A percentile compares a stretch with the other conserved stretches of the same genome.
Conservation (phyloP, 2,113 vertebrate genomes). For the Sander vitreus region DNA sequence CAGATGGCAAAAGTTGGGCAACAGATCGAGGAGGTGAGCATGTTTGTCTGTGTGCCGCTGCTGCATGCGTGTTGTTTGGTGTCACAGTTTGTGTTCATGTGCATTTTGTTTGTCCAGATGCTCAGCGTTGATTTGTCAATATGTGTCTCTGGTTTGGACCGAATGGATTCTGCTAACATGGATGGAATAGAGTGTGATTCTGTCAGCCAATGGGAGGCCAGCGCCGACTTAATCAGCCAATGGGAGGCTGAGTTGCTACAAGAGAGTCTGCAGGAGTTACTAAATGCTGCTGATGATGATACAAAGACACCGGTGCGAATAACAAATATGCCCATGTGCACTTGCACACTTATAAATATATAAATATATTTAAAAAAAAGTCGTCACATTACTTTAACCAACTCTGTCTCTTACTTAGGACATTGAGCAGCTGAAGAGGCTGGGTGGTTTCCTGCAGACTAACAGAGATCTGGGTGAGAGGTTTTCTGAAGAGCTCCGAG, state of each 20-base stretch:
- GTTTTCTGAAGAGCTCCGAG: slow-evolving; percentile 72
- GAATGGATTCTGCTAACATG: slow-evolving; percentile 59
- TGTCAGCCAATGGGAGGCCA: slow-evolving; percentile 65
- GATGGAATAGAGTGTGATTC: slow-evolving; percentile 44
- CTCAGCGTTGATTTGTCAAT: slow-evolving; percentile 63
- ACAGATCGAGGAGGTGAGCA: slow-evolving; percentile 69
- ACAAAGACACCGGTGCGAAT: slow-evolving; percentile 62
- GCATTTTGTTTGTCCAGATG: slow-evolving; percentile 60
- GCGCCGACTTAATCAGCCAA: slow-evolving; percentile 62
- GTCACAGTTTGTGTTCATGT: neutral
- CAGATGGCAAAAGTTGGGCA: slow-evolving; percentile 47
- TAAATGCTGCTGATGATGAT: slow-evolving; percentile 62
- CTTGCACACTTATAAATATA: neutral
- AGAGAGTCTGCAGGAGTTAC: slow-evolving; percentile 82
- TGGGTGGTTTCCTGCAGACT: slow-evolving; percentile 70
- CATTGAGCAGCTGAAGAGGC: slow-evolving; percentile 58
- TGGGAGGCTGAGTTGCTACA: slow-evolving; percentile 85
- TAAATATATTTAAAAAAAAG: neutral
- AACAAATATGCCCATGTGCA: neutral
- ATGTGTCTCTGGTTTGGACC: slow-evolving; percentile 69
- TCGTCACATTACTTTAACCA: neutral
- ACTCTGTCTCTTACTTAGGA: slow-evolving; percentile 44
- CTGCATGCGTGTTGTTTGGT: rapidly evolving
- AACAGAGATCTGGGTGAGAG: slow-evolving; percentile 73
- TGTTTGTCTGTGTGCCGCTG: neutral